Evolutionary conservation across 1,140 invertebrate species (phyloP).

Genomic region (Aplysia californica): DNA sequence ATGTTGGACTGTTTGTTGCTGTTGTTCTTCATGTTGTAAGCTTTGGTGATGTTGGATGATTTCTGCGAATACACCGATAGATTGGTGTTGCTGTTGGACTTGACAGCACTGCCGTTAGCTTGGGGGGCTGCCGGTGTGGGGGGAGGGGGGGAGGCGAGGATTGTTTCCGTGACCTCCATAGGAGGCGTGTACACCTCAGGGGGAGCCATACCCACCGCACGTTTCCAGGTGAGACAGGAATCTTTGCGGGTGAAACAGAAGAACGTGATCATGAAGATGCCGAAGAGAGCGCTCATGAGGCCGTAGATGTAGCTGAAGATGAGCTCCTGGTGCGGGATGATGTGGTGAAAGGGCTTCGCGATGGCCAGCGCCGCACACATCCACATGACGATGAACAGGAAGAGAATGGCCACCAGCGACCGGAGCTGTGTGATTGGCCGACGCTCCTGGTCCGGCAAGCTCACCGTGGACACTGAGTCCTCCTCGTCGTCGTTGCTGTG

Average conservation of each 20-base stretch:
- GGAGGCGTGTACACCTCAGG: conserved; percentile 43
- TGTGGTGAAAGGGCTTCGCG: conserved; percentile 61
- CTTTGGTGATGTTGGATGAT: conserved; percentile 44
- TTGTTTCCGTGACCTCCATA: conserved; percentile 31
- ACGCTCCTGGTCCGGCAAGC: conserved; percentile 84
- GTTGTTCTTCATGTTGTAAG: conserved; percentile 48
- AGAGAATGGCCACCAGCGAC: conserved; percentile 79
- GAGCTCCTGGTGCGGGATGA: conserved; percentile 78
- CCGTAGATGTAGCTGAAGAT: conserved; percentile 84
- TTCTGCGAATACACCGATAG: conserved; percentile 41
- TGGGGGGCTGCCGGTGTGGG: conserved; percentile 39
- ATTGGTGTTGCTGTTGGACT: conserved; percentile 49
- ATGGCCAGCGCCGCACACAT: conserved; percentile 74
- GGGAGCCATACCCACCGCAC: conserved; percentile 53
- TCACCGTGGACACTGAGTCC: conserved; percentile 70
- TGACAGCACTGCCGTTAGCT: conserved; percentile 55
- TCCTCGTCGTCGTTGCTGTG: conserved; percentile 63
- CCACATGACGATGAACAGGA: conserved; percentile 84
- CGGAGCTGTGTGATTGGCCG: conserved; percentile 83
- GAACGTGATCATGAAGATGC: conserved; percentile 86
- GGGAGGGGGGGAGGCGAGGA: not conserved
- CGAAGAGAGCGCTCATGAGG: conserved; percentile 77
- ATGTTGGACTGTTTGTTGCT: conserved; percentile 57
- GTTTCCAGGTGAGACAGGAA: conserved; percentile 72
- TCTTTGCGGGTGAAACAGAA: conserved; percentile 87